phyloP scores from a whole-genome alignment of 2,888 invertebrate genomes.

The Neocrepidodera transversa region DNA sequence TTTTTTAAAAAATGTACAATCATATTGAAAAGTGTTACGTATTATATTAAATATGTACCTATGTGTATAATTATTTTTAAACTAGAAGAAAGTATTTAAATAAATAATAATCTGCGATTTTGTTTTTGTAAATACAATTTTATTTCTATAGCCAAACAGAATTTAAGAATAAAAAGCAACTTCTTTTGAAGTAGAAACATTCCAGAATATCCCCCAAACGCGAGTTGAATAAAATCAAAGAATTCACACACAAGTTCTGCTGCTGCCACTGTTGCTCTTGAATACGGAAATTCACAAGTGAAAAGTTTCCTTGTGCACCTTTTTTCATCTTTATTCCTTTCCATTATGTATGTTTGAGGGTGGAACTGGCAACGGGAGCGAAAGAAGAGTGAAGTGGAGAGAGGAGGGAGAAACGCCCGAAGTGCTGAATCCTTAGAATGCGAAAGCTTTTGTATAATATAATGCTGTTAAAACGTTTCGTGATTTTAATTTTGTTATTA shows the following conservation, averaged over 20 bases:
- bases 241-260: slow-evolving; percentile 25
- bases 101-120: too few relatives aligned
- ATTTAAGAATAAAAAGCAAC: slow-evolving; percentile 19
- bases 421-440: slow-evolving; percentile 26
- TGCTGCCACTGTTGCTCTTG: slow-evolving; percentile 32
- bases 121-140: slow-evolving; percentile 1
- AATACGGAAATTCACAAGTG: slow-evolving; percentile 36
- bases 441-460: slow-evolving; percentile 26
- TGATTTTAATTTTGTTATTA: slow-evolving; percentile 11
- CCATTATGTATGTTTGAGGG: slow-evolving; percentile 36
- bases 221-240: slow-evolving; percentile 33
- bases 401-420: slow-evolving; percentile 10
- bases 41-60: too few relatives aligned
- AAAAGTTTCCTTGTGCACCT: slow-evolving; percentile 30
- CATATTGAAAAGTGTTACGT: too few relatives aligned
- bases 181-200: slow-evolving; percentile 29
- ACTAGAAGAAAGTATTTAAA: too few relatives aligned
- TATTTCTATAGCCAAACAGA: slow-evolving; percentile 16
- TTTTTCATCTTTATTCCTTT: slow-evolving; percentile 34
- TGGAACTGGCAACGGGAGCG: slow-evolving; percentile 25
- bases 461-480: slow-evolving; percentile 12
- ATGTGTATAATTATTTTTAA: too few relatives aligned
- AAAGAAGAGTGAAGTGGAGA: background rate
- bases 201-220: slow-evolving; percentile 31
- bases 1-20: too few relatives aligned